phyloP scores from a whole-genome alignment of 2,797 vertebrate genomes.

The Paguma larvata region DNA sequence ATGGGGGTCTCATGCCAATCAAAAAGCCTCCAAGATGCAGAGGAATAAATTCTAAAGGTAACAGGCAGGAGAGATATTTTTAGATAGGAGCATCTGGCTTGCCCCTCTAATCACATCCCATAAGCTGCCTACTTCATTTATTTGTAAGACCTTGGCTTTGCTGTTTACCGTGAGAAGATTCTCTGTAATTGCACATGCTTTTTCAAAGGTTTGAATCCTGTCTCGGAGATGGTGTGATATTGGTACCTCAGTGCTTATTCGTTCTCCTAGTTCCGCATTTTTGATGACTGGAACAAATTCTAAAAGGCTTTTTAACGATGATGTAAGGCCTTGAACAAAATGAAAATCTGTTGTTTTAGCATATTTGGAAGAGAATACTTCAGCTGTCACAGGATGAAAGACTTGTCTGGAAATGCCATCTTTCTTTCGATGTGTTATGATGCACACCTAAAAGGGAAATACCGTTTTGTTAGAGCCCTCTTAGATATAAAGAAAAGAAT shows the following conservation, averaged over 20 bases:
- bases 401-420: slow-evolving; percentile 83
- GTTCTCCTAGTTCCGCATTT: slow-evolving; percentile 58
- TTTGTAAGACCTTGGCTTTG: slow-evolving; percentile 81
- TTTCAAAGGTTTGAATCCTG: slow-evolving; percentile 65
- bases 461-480: slow-evolving; percentile 59
- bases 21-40: slow-evolving; percentile 66
- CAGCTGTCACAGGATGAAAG: slow-evolving; percentile 84
- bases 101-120: slow-evolving; percentile 79
- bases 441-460: slow-evolving; percentile 78
- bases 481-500: slow-evolving; percentile 65
- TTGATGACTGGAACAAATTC: slow-evolving; percentile 84
- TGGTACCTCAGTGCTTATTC: slow-evolving; percentile 70
- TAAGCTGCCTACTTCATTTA: slow-evolving; percentile 81
- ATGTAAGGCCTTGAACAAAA: slow-evolving; percentile 80
- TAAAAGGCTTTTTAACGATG: slow-evolving; percentile 82
- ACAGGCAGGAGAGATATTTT: slow-evolving; percentile 79
- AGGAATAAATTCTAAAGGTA: slow-evolving; percentile 82
- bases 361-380: slow-evolving; percentile 85
- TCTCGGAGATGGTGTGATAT: slow-evolving; percentile 65
- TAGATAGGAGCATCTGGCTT: slow-evolving; percentile 78
- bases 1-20: slow-evolving; percentile 74
- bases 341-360: slow-evolving; percentile 84
- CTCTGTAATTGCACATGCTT: slow-evolving; percentile 76
- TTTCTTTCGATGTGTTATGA: slow-evolving; percentile 68
- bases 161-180: slow-evolving; percentile 78